These are phyloP conservation scores for Apotomis turbidana DNA, from an alignment of 2,888 invertebrate genomes.

Conservation along the genomic window DNA sequence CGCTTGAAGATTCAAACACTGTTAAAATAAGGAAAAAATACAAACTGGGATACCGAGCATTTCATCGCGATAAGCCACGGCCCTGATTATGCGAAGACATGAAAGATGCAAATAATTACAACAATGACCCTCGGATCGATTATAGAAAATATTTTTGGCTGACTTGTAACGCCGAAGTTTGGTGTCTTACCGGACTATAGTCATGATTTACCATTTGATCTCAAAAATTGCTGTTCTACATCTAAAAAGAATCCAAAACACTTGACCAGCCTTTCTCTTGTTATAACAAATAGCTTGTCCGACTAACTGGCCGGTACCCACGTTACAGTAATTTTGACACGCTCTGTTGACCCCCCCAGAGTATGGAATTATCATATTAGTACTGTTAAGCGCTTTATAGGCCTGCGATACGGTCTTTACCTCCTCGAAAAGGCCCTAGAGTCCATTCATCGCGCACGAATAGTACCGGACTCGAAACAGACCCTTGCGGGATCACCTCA, in stretches of 20 bases:
- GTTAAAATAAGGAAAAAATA: too few species aligned
- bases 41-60: background rate
- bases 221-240: slow-evolving; percentile 8
- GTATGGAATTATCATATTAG: slow-evolving; percentile 43
- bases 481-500: slow-evolving; percentile 21
- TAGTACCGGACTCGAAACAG: background rate
- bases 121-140: background rate
- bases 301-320: slow-evolving; percentile 28
- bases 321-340: slow-evolving; percentile 41
- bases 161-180: too few species aligned
- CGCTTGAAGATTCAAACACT: too few species aligned
- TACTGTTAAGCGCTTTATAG: slow-evolving; percentile 42
- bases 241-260: slow-evolving; percentile 26
- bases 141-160: background rate
- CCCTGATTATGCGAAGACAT: background rate
- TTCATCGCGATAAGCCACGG: background rate
- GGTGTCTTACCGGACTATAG: background rate
- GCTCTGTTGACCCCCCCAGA: slow-evolving; percentile 35
- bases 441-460: slow-evolving; percentile 24
- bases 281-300: slow-evolving; percentile 38
- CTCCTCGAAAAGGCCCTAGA: background rate
- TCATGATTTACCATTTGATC: slow-evolving; percentile 2
- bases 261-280: slow-evolving; percentile 41
- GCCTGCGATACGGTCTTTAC: slow-evolving; percentile 36
- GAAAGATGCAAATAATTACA: background rate